These are phyloP conservation scores for Miltochrista miniata DNA, from an alignment of 2,888 invertebrate genomes.

Conservation along the genomic window DNA sequence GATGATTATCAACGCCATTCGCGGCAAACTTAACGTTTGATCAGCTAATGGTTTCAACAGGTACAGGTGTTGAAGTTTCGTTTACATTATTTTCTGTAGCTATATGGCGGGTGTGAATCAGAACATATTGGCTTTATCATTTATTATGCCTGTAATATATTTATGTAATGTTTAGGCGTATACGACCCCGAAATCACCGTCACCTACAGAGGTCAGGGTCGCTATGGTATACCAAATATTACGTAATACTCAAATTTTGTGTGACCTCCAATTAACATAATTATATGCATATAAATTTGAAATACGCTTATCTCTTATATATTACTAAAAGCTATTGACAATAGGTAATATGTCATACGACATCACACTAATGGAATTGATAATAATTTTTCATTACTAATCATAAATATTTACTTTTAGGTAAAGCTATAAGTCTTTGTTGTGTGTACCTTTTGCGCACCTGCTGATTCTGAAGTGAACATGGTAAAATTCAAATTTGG, in stretches of 20 bases:
- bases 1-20: slow-evolving; percentile 15
- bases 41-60: slow-evolving; percentile 15
- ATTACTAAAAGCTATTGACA: slow-evolving; percentile 7
- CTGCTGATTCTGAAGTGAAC: slow-evolving; percentile 1
- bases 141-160: slow-evolving; percentile 53
- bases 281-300: slow-evolving; percentile 27
- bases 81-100: slow-evolving; percentile 34
- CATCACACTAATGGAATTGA: too few relatives aligned
- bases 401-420: too few relatives aligned
- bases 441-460: not conserved
- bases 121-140: slow-evolving; percentile 63
- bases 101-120: slow-evolving; percentile 50
- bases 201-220: slow-evolving; percentile 56
- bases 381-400: too few relatives aligned
- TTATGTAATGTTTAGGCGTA: slow-evolving; percentile 47
- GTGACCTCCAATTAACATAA: slow-evolving; percentile 19
- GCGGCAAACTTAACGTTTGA: slow-evolving; percentile 9
- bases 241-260: slow-evolving; percentile 26
- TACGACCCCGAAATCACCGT: slow-evolving; percentile 34
- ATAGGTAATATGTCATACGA: slow-evolving; percentile 9
- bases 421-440: too few relatives aligned
- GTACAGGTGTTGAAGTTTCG: slow-evolving; percentile 26
- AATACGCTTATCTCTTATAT: slow-evolving; percentile 11
- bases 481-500: slow-evolving; percentile 7
- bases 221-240: slow-evolving; percentile 26